Conservation (phyloP, 1,140 invertebrate species). For the Saccostrea glomerata region DNA sequence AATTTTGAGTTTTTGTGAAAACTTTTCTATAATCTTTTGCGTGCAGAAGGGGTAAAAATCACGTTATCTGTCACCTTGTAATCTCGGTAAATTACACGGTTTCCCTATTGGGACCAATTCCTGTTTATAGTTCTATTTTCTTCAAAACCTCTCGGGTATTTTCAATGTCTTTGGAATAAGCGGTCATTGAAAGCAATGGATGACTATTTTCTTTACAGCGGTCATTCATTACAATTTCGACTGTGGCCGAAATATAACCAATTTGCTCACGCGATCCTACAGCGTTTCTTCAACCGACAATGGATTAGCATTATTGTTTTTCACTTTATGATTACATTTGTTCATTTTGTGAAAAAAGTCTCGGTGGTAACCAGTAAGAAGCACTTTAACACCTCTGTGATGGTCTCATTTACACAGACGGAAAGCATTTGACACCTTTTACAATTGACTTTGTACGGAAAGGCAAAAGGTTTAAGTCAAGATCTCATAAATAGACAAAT, state of each 20-base stretch:
- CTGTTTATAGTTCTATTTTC: conserved; percentile 31
- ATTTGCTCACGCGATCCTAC: neutral
- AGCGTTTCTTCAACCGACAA: neutral
- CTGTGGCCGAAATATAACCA: neutral
- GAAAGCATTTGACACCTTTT: conserved; percentile 59
- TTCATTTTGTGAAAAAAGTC: conserved; percentile 49
- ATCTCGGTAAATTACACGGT: conserved; percentile 12
- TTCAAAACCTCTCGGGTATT: neutral
- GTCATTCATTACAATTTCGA: conserved; percentile 24
- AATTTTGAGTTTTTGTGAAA: neutral
- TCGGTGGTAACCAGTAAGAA: conserved; percentile 49
- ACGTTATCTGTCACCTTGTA: neutral
- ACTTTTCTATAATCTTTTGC: neutral
- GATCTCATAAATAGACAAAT: conserved; percentile 57
- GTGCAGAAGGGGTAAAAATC: conserved; percentile 22
- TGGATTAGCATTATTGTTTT: conserved; percentile 29
- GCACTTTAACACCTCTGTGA: conserved; percentile 55
- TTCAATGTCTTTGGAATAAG: conserved; percentile 29
- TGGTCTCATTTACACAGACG: conserved; percentile 56
- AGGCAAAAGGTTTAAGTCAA: conserved; percentile 60
- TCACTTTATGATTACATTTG: conserved; percentile 36
- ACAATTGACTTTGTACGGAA: conserved; percentile 54
- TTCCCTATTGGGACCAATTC: conserved; percentile 14
- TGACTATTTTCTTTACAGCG: neutral
- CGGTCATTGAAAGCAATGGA: conserved; percentile 7